phyloP scores from a whole-genome alignment of 2,113 vertebrate genomes.

The Neomonachus schauinslandi region DNA sequence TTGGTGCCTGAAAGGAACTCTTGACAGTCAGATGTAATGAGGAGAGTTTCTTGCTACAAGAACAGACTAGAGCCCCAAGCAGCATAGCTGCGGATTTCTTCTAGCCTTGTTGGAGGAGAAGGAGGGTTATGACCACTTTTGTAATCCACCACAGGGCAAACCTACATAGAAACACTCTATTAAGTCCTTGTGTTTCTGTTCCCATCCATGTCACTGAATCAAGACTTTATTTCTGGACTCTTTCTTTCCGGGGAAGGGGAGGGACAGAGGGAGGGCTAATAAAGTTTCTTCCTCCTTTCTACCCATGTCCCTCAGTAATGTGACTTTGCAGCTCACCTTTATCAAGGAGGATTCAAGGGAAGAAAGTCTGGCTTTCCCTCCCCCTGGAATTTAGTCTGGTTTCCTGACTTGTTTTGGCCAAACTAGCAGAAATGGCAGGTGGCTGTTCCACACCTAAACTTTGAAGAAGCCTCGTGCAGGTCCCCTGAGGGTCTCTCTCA shows the following conservation, averaged over 20 bases:
- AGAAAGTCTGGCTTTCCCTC: background rate
- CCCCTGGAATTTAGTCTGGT: background rate
- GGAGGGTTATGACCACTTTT: background rate
- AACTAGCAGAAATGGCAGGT: background rate
- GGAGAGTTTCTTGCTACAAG: background rate
- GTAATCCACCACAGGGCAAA: background rate
- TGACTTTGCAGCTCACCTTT: background rate
- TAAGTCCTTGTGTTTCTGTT: background rate
- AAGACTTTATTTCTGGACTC: slow-evolving; percentile 31
- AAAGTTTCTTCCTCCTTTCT: background rate
- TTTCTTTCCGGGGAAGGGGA: background rate
- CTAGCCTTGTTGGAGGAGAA: background rate
- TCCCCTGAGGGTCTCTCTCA: background rate
- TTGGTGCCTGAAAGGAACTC: slow-evolving; percentile 15
- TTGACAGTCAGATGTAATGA: background rate
- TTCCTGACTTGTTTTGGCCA: background rate
- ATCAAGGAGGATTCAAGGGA: background rate
- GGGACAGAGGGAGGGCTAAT: background rate
- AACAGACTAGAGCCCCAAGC: background rate
- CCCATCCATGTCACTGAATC: background rate
- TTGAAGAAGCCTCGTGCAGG: background rate
- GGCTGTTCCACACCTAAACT: background rate
- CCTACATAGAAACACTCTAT: background rate
- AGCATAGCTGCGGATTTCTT: background rate
- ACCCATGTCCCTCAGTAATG: background rate